Evolutionary conservation across 2,797 vertebrate species (phyloP), one percentile per base, ranked within the genome.

Genomic region (Scleropages formosus): DNA sequence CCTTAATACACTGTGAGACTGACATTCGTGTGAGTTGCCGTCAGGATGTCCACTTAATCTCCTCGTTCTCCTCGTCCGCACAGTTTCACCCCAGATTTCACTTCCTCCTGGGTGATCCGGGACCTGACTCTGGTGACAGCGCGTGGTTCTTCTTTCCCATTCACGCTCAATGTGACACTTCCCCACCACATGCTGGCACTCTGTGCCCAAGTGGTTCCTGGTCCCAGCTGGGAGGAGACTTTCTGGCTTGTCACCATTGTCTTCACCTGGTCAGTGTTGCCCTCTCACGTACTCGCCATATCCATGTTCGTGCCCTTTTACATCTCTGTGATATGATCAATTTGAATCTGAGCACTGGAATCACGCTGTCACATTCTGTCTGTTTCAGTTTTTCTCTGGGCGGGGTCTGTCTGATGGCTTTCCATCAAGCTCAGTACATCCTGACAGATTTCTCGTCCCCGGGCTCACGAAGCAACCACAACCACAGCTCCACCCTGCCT

Each of bases 41-140:
- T 18, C 3, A 56, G 53, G 18, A 20, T 49, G 11, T 69, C 4
- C 31, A 2, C 78, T 75, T 67, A 58, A 31, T 15, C 4, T 16
- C 47, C 58, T 8, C 26, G 67, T 26, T 1, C 20, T 24, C 11
- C 16, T 6, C 27, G 10, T 8, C 1, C 46, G 2, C 56, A 60
- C 86, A 99, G 97, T 79, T 99, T 99, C 85, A 98, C 96, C 39
- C 97, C 97, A 26, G 97, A 99, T 85, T 99, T 99, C 77, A 99
- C 97, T 0, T 98, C 97, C 6, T 99, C 97, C 0, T 98, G 97
- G 97, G 95, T 99, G 75, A 98, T 98, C 77, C 91, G 96, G 46
- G 96, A 98, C 81, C 89, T 99, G 79, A 94, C 94, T 0, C 85
- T 98, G 63, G 90, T 96, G 72, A 98, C 95, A 0, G 93, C 94